Evolutionary conservation across 2,888 invertebrate genomes (phyloP), one percentile per base, ranked within the genome.

Genomic region (Monochamus alternatus): DNA sequence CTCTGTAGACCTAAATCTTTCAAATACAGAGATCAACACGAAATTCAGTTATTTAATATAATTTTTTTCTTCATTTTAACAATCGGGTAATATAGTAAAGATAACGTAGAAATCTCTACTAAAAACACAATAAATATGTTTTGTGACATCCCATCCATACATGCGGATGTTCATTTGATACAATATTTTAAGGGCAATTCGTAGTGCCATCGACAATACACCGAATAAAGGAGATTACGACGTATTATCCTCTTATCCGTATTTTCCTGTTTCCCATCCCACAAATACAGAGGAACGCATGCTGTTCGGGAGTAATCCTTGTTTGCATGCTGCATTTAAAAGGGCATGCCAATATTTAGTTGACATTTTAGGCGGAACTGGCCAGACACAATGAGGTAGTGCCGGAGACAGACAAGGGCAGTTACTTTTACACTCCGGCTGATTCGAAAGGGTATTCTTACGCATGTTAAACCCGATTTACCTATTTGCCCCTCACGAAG

Each of bases 281-380:
- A 81, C 73, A 73, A 65, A 75, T 66, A 73, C 64, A 80, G 52
- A 73, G 73, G 80, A 67, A 74, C 72, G 73, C 80, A 78, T 75
- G 77, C 80, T 80, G 79, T 69, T 77, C 74, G 67, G 31, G 55
- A 51, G 72, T 80, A 82, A 84, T 82, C 81, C 82, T 74, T 81
- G 82, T 83, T 81, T 83, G 80, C 78, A 79, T 82, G 73, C 75
- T 77, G 68, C 64, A 78, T 76, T 75, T 71, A 78, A 76, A 80
- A 78, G 78, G 80, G 76, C 87, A 85, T 87, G 81, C 83, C 83
- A 84, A 87, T 86, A 87, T 87, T 85, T 85, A 83, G 83, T 84
- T 86, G 87, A 87, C 86, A 85, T 86, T 85, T 85, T 83, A 84
- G 86, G 85, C 84, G 85, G 84, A 22, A 82, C 81, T 83, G 84